A percentile compares a stretch with the other conserved stretches of the same genome.
phyloP scores from a whole-genome alignment of 1,140 invertebrate genomes.

The Aphelenchoides besseyi region DNA sequence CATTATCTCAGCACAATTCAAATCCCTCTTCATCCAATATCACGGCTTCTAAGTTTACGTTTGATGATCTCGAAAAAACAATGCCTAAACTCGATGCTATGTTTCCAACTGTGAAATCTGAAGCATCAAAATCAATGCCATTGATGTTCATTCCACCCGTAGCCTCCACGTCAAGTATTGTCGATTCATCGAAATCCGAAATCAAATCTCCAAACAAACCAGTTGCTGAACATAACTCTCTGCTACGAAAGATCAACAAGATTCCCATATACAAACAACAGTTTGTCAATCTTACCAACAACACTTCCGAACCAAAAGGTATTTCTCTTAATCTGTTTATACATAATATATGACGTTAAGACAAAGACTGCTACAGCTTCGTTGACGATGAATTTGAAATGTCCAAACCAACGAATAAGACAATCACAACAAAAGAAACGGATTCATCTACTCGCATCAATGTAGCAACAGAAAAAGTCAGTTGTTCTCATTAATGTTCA shows the following conservation, averaged over 20 bases:
- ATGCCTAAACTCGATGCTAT: too few species aligned
- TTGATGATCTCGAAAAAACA: background rate
- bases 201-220: background rate
- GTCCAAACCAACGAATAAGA: background rate
- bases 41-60: background rate
- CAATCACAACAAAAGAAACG: background rate
- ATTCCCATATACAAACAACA: constrained; percentile 7
- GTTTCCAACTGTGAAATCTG: too few species aligned
- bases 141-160: constrained; percentile 5
- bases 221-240: background rate
- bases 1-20: background rate
- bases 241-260: constrained; percentile 3
- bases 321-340: background rate
- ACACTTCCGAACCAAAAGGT: background rate
- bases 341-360: background rate
- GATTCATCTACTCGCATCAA: background rate
- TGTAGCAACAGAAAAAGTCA: background rate
- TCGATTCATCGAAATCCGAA: background rate
- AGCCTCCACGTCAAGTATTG: background rate
- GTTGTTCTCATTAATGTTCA: background rate
- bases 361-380: constrained; percentile 12
- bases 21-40: background rate
- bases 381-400: constrained; percentile 11
- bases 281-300: background rate
- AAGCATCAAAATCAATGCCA: constrained; percentile 2